Base-by-base conservation (phyloP, 2,113 vertebrate species). In the Oryzias javanicus region DNA sequence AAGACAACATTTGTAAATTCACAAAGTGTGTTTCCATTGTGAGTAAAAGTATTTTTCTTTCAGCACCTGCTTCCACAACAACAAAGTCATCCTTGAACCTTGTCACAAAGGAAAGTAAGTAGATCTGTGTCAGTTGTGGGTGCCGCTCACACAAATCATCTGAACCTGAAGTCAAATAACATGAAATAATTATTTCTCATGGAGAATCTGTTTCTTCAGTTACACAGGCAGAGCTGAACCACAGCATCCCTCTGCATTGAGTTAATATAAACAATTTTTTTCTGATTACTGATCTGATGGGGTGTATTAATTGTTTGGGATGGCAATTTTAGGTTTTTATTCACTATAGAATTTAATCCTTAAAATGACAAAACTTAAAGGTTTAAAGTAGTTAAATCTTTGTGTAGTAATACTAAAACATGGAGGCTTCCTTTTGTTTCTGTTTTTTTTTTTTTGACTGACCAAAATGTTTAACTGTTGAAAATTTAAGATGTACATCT, bases 91-190 rank as follows among this genome's bases (percentile, higher is more conserved):
- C 4, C 6, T 7, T 16, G 17, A 13, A 3, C n/a, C 2, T 7
- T 0, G 0, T 3, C 4, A 3, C 42, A 24, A 6, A 27, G 0
- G 0, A 5, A 10, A 0, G 0, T 0, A 0, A 0, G 0, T 3
- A 5, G 1, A 0, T 3, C 4, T 63, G 62, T 1, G 0, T 0
- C 2, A 0, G 4, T 15, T 69, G 73, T 83, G 0, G 0, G 51
- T 71, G 60, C 5, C 22, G 17, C 13, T 48, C 42, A 10, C 35
- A 22, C 41, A 55, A 35, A 0, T 18, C 20, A 2, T 60, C 45
- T 41, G 24, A 50, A 5, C 16, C 6, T 5, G 20, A 14, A 14
- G 14, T 16, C 13, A 4, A 24, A 25, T 24, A 2, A 49, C 48
- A 49, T 16, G 14, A 24, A 2, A 6, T 3, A 2, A 3, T 50